These are phyloP conservation scores for Botia kubotai DNA, from an alignment of 2,797 vertebrate species.

Conservation along the genomic window DNA sequence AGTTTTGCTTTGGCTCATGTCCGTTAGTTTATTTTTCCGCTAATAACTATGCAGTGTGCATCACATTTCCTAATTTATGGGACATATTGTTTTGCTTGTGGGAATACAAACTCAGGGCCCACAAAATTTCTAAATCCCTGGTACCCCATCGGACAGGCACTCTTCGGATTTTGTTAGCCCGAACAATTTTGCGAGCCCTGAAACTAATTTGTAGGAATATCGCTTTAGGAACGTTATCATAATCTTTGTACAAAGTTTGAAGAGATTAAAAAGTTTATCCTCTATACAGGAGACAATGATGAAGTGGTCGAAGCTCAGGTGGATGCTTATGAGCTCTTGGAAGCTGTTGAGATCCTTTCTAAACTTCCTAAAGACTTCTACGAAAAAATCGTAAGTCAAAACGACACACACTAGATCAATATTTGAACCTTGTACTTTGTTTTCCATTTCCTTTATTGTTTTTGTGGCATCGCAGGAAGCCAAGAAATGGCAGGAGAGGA, in stretches of 20 bases:
- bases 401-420: not conserved
- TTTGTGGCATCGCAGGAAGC: conserved; percentile 82
- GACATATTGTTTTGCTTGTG: too few species aligned
- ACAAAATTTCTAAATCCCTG: too few species aligned
- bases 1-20: not conserved
- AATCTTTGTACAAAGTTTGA: not conserved
- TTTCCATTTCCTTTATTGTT: not conserved
- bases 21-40: not conserved
- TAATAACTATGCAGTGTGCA: not conserved
- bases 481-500: conserved; percentile 99
- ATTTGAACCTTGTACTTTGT: not conserved
- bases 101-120: too few species aligned
- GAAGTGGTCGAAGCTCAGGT: conserved; percentile 79
- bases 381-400: conserved; percentile 92
- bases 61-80: too few species aligned
- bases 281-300: conserved; percentile 82
- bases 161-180: too few species aligned
- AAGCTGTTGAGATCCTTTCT: conserved; percentile 93
- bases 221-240: too few species aligned
- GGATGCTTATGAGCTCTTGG: conserved; percentile 94
- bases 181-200: too few species aligned
- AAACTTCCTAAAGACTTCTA: conserved; percentile 99
- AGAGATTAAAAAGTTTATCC: not conserved
- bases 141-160: too few species aligned
- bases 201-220: too few species aligned